Conservation (phyloP, 2,888 invertebrate genomes). For the Erebia epiphron region DNA sequence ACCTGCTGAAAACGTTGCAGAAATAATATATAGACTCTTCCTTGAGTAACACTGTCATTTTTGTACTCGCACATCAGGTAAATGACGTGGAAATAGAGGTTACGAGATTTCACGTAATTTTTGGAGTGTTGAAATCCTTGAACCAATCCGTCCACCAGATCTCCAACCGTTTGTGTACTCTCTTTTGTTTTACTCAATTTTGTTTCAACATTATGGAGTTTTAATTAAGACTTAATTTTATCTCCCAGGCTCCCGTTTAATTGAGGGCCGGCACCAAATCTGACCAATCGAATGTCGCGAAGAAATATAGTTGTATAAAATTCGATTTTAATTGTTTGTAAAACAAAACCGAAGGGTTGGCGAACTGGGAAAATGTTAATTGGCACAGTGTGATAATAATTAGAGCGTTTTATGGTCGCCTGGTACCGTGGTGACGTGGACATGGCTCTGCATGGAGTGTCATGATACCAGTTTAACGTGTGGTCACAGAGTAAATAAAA, state of each 20-base stretch:
- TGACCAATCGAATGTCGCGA: conserved; percentile 49
- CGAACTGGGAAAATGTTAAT: conserved; percentile 30
- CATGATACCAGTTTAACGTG: neutral
- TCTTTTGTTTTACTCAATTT: conserved; percentile 46
- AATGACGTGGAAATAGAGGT: too few species aligned
- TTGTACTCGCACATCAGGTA: too few species aligned
- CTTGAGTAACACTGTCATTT: too few species aligned
- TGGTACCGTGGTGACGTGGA: neutral
- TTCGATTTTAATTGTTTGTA: conserved; percentile 41
- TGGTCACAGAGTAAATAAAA: too few species aligned
- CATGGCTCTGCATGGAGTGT: neutral
- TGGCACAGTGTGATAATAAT: conserved; percentile 22
- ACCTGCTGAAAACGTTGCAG: too few species aligned
- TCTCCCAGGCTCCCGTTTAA: conserved; percentile 63
- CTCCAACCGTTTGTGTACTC: neutral
- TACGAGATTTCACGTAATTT: neutral
- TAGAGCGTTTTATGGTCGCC: conserved; percentile 1
- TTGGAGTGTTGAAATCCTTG: neutral
- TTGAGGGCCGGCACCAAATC: conserved; percentile 54
- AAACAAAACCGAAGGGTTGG: conserved; percentile 25
- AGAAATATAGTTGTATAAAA: conserved; percentile 47
- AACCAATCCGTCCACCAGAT: neutral
- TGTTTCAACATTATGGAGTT: conserved; percentile 63
- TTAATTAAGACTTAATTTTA: conserved; percentile 81
- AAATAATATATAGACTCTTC: too few species aligned